These are phyloP conservation scores for Labeo calbasu DNA, from an alignment of 2,797 vertebrate genomes.

Conservation along the genomic window DNA sequence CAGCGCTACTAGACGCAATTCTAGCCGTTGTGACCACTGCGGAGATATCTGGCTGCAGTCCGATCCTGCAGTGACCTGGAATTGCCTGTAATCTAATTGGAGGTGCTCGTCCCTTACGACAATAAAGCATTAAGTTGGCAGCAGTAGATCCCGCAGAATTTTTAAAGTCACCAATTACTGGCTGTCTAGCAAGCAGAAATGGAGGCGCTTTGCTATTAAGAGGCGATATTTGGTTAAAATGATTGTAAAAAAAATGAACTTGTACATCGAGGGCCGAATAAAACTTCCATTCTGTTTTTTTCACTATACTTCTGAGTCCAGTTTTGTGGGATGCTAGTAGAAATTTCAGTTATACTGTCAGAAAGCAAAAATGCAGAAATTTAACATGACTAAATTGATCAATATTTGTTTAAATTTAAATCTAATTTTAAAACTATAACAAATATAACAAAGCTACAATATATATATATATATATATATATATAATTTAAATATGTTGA, in stretches of 20 bases:
- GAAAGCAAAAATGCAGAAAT: background rate
- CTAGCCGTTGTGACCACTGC: background rate
- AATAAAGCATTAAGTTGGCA: slow-evolving; percentile 26
- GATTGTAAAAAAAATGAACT: too few species aligned
- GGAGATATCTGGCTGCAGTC: slow-evolving; percentile 13
- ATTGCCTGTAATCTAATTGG: slow-evolving; percentile 39
- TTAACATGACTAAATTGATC: background rate
- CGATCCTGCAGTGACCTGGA: slow-evolving; percentile 32
- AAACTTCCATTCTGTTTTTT: background rate
- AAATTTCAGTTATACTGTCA: background rate
- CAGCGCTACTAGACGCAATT: slow-evolving; percentile 22
- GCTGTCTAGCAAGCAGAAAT: background rate
- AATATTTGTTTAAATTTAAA: background rate
- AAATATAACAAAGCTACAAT: too few species aligned
- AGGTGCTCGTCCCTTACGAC: slow-evolving; percentile 20
- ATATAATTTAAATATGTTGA: background rate
- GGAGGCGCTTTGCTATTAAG: background rate
- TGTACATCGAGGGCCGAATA: background rate
- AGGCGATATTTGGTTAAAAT: background rate
- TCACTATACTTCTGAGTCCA: background rate
- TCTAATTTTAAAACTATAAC: too few species aligned
- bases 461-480: too few species aligned
- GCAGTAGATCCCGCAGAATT: slow-evolving; percentile 2
- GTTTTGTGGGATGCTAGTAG: background rate
- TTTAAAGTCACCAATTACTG: background rate